Conservation (phyloP, 2,113 vertebrate genomes). For the Elanoides forficatus region DNA sequence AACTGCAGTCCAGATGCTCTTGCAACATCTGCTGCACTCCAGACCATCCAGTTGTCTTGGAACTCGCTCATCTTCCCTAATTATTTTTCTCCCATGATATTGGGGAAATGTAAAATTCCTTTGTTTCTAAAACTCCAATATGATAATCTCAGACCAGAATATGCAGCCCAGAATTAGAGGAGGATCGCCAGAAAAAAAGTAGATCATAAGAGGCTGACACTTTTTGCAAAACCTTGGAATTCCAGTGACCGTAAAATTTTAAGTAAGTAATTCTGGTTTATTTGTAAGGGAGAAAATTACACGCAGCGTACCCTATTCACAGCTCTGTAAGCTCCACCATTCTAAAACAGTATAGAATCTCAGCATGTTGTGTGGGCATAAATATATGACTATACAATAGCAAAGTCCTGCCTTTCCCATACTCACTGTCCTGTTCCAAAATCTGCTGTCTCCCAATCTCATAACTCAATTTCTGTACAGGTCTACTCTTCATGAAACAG, state of each 20-base stretch:
- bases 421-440: not conserved
- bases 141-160: not conserved
- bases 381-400: fast-evolving
- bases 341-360: not conserved
- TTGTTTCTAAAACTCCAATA: not conserved
- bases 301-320: not conserved
- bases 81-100: not conserved
- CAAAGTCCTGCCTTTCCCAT: not conserved
- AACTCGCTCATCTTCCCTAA: not conserved
- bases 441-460: not conserved
- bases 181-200: not conserved
- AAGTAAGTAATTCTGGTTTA: not conserved
- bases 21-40: not conserved
- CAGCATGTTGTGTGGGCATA: not conserved
- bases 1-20: not conserved
- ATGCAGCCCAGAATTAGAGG: not conserved
- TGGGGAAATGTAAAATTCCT: fast-evolving
- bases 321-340: not conserved
- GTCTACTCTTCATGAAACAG: not conserved
- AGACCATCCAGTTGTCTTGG: not conserved
- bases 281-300: not conserved
- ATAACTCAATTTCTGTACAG: not conserved
- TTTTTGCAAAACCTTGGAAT: not conserved
- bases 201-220: not conserved
- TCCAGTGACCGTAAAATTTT: not conserved